Percentiles rank a stretch among this genome's conserved stretches.
phyloP scores from a whole-genome alignment of 2,113 vertebrate species.

The Tetrax tetrax region DNA sequence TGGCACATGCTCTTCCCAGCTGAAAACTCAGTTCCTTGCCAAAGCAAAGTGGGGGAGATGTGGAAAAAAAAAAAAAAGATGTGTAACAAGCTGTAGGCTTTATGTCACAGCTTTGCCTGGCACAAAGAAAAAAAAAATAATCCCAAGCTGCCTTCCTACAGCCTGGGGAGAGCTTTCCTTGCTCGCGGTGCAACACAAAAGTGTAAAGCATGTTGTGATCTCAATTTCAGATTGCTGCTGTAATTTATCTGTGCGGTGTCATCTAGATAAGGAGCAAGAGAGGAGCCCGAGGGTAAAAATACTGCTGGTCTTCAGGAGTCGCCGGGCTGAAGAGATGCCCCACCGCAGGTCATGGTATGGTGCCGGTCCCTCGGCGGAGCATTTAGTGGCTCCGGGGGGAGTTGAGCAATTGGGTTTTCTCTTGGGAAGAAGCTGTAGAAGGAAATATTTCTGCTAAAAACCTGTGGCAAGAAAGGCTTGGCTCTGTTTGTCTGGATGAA shows the following conservation, averaged over 20 bases:
- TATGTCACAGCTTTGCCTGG: constrained; percentile 66
- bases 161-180: constrained; percentile 23
- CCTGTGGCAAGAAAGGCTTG: not conserved
- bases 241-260: not conserved
- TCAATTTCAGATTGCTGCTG: not conserved
- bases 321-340: not conserved
- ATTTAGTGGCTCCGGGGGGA: not conserved
- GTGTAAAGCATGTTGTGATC: not conserved
- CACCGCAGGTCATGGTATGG: rapidly evolving
- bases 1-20: constrained; percentile 43
- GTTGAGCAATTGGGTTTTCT: not conserved
- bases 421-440: not conserved
- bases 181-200: not conserved
- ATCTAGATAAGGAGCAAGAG: not conserved
- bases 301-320: not conserved
- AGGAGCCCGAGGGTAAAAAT: not conserved
- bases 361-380: rapidly evolving
- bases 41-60: constrained; percentile 36
- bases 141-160: constrained; percentile 23
- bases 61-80: not conserved
- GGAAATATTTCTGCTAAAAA: not conserved
- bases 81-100: constrained; percentile 15
- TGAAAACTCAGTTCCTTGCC: constrained; percentile 35
- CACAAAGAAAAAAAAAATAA: not conserved
- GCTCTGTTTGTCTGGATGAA: not conserved